These are phyloP conservation scores for Mythimna pallens DNA, from an alignment of 2,888 invertebrate species.

Conservation along the genomic window DNA sequence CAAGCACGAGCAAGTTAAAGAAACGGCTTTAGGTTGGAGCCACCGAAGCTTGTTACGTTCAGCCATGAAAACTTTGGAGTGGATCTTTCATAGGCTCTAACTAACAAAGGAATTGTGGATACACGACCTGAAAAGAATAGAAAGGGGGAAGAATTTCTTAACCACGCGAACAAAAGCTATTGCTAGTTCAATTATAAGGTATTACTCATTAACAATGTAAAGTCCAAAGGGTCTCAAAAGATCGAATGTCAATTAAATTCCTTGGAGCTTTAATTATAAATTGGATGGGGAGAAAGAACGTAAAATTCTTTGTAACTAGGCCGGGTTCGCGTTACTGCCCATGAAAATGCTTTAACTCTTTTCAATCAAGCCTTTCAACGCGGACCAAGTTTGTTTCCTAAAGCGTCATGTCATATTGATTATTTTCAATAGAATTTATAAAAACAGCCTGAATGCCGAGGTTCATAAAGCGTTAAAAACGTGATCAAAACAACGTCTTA, in stretches of 20 bases:
- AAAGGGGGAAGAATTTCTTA: neutral
- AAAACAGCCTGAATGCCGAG: neutral
- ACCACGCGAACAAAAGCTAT: conserved; percentile 8
- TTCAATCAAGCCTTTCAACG: conserved; percentile 37
- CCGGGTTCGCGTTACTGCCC: conserved; percentile 33
- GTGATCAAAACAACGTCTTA: conserved; percentile 9
- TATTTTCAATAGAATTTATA: conserved; percentile 10
- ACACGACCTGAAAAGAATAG: neutral
- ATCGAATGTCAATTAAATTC: conserved; percentile 62
- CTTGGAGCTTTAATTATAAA: conserved; percentile 61
- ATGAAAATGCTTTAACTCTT: conserved; percentile 48
- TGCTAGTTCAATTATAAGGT: conserved; percentile 22
- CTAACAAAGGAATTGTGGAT: conserved; percentile 12
- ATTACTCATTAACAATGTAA: conserved; percentile 40
- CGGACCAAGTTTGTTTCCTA: conserved; percentile 20
- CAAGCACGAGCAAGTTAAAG: neutral
- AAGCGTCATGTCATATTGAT: conserved; percentile 7
- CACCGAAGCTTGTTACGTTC: neutral
- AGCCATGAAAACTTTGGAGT: neutral
- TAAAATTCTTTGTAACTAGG: conserved; percentile 49
- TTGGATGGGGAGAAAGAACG: conserved; percentile 43
- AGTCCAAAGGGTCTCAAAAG: conserved; percentile 29
- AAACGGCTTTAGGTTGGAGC: neutral
- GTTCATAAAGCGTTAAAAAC: neutral
- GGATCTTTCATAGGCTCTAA: neutral